Base-by-base conservation (phyloP, 2,113 vertebrate genomes). In the Epinephelus cyanopodus region DNA sequence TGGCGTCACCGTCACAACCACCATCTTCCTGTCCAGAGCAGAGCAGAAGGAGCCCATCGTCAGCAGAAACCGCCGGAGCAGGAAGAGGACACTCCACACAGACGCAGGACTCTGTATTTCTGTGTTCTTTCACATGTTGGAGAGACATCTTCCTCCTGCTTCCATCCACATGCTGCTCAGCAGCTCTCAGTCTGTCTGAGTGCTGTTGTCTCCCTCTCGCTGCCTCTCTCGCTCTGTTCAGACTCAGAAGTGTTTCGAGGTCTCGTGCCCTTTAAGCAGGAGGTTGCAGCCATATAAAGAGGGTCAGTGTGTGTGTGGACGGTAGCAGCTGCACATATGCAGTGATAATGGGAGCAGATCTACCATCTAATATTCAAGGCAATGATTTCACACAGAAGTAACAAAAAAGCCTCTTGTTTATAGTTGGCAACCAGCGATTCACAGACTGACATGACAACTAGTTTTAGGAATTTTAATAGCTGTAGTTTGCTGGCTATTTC, bases 21-120 rank as follows among this genome's bases (percentile, higher is more conserved):
- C 25, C 23, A 47, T 86, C 80, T 58, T 87, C 19, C 74, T 53
- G 80, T 86, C 75, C 77, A 86, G 75, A 70, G 42, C 57, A 2
- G 83, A 84, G 69, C 89, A 90, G 82, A 27, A 86, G 65, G 89
- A 90, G 73, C 90, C 90, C 90, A 90, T 90, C 13, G 37, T 70
- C n/a, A 72, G 64, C 50, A 37, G 21, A 47, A 50, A 17, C 9
- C 37, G 6, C 15, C 53, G 37, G 45, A 77, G 29, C 65, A 73
- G 21, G 29, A 52, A 10, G 42, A 19, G 50, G 33, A 70, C 21
- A 4, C 64, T n/a, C 68, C 77, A 13, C 14, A 72, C 33, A 54
- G 21, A 54, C 2, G 2, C 37, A 78, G 58, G 50, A 52, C 45
- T 56, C 23, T 74, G 23, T 8, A 6, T 58, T 2, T 37, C 6